Percentiles rank a stretch among this genome's conserved stretches.
phyloP scores from a whole-genome alignment of 2,888 invertebrate species.

The Bellardia pandia region DNA sequence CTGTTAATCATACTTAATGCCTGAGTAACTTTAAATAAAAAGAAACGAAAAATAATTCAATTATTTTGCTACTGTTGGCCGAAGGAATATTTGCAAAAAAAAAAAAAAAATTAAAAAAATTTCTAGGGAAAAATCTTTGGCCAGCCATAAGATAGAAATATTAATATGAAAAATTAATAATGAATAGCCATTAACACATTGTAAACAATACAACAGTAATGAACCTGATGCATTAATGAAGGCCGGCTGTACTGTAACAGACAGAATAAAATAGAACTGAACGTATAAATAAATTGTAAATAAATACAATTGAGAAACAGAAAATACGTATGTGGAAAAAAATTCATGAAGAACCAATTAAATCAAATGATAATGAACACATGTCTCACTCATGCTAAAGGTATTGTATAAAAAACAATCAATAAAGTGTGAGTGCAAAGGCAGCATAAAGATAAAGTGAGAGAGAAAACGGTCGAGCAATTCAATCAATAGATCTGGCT shows the following conservation, averaged over 20 bases:
- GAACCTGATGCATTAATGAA: conserved; percentile 50
- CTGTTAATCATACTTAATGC: conserved; percentile 24
- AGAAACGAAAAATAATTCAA: conserved; percentile 37
- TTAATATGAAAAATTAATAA: conserved; percentile 23
- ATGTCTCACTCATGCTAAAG: conserved; percentile 43
- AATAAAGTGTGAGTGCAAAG: background rate
- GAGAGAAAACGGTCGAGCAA: conserved; percentile 19
- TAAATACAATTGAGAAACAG: conserved; percentile 51
- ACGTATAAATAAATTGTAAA: conserved; percentile 46
- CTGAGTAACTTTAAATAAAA: background rate
- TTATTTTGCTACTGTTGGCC: conserved; percentile 41
- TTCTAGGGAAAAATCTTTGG: background rate
- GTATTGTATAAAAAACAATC: conserved; percentile 3
- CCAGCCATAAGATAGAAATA: background rate
- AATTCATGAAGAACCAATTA: conserved; percentile 64
- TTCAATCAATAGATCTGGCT: conserved; percentile 49
- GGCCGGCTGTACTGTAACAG: conserved; percentile 48
- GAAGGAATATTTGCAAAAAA: conserved; percentile 17
- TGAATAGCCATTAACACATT: conserved; percentile 1
- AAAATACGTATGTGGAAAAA: conserved; percentile 2
- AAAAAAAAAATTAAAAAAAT: background rate
- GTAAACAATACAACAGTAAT: conserved; percentile 55
- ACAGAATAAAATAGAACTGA: background rate
- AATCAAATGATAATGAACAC: conserved; percentile 69
- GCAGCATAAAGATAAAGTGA: background rate